Conservation (phyloP, 2,888 invertebrate genomes). For the Acrocyrtus sp. region DNA sequence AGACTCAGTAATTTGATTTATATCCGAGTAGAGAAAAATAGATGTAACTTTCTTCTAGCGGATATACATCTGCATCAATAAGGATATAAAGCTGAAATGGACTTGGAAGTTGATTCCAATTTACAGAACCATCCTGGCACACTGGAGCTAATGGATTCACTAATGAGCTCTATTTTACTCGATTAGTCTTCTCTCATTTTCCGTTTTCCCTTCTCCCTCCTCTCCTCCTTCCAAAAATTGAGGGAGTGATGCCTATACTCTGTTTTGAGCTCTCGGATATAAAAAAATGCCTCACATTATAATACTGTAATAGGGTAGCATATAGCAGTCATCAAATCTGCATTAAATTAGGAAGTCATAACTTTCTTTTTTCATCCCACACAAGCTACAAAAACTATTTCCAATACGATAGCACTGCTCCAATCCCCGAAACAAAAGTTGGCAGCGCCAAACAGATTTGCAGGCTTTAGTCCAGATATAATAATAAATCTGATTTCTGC, state of each 20-base stretch:
- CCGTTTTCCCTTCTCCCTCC: background rate
- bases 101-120: conserved; percentile 40
- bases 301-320: too few relatives aligned
- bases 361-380: too few relatives aligned
- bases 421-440: too few relatives aligned
- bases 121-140: conserved; percentile 35
- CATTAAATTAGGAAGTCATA: too few relatives aligned
- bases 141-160: conserved; percentile 48
- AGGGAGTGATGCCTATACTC: background rate
- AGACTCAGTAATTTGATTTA: background rate
- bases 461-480: too few relatives aligned
- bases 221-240: background rate
- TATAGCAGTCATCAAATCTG: too few relatives aligned
- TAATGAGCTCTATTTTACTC: conserved; percentile 59
- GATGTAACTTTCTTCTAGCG: too few relatives aligned
- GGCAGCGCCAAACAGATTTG: too few relatives aligned
- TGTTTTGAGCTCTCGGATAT: background rate
- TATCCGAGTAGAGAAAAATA: background rate
- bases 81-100: conserved; percentile 12
- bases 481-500: too few relatives aligned
- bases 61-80: too few relatives aligned
- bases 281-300: background rate
- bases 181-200: conserved; percentile 42
- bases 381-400: too few relatives aligned
- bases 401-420: too few relatives aligned